Evolutionary conservation across 2,888 invertebrate species (phyloP).

Genomic region (Busseola fusca): DNA sequence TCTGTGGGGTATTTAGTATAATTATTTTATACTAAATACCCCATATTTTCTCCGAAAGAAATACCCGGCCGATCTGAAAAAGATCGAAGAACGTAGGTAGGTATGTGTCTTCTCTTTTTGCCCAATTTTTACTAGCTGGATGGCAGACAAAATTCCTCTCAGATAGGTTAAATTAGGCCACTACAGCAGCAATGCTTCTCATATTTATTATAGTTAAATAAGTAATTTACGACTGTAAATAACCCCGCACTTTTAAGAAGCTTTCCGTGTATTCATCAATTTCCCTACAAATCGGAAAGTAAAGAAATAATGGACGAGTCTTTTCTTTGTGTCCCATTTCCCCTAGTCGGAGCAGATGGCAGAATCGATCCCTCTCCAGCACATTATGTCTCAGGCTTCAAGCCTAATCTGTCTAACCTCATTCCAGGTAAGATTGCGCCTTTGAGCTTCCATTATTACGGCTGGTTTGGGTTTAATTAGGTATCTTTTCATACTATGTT

Average conservation of each 20-base stretch:
- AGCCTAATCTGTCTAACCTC: conserved; percentile 45
- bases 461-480: conserved; percentile 15
- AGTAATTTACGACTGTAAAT: conserved; percentile 5
- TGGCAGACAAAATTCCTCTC: conserved; percentile 14
- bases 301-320: conserved; percentile 6
- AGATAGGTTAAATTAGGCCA: background rate
- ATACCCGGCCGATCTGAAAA: background rate
- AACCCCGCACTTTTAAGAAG: background rate
- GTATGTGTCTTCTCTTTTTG: background rate
- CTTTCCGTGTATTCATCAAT: background rate
- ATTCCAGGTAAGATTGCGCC: conserved; percentile 43
- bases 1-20: background rate
- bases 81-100: too few relatives aligned
- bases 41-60: background rate
- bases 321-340: conserved; percentile 40
- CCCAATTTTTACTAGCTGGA: conserved; percentile 14
- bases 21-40: background rate
- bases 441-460: conserved; percentile 9
- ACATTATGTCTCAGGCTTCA: conserved; percentile 33
- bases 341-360: conserved; percentile 49
- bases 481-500: background rate
- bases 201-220: background rate
- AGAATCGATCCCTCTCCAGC: conserved; percentile 34
- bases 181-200: background rate
- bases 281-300: background rate